Conservation (phyloP, 2,888 invertebrate species). For the Dyspetes luteomarginatus region DNA sequence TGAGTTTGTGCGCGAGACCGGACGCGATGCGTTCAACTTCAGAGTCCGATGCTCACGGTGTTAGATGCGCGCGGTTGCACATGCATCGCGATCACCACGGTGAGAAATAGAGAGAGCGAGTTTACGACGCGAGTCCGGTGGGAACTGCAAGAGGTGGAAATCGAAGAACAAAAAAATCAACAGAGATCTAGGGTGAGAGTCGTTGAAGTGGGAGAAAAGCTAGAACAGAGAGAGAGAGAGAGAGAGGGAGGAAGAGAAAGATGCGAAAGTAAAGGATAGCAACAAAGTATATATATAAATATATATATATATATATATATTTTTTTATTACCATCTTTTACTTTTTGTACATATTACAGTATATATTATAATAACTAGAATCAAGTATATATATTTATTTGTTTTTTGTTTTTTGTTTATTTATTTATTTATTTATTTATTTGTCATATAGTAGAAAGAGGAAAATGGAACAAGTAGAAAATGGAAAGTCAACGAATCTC, state of each 20-base stretch:
- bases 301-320: not conserved
- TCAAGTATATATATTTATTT: no score
- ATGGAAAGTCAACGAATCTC: not conserved
- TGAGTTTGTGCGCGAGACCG: slow-evolving; percentile 13
- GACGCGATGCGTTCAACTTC: slow-evolving; percentile 43
- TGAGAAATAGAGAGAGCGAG: slow-evolving; percentile 41
- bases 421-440: no score
- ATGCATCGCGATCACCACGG: slow-evolving; percentile 30
- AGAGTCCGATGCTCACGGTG: slow-evolving; percentile 34
- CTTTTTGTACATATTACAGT: no score
- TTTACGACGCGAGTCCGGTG: slow-evolving; percentile 9
- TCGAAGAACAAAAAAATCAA: slow-evolving; percentile 53
- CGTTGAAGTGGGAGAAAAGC: slow-evolving; percentile 31
- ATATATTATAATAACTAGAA: no score
- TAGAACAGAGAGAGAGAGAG: not conserved
- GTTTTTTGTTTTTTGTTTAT: no score
- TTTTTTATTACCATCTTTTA: not conserved
- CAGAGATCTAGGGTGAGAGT: slow-evolving; percentile 58
- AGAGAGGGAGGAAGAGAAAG: not conserved
- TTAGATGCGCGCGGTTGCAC: slow-evolving; percentile 37
- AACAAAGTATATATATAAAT: no score
- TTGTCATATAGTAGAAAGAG: not conserved
- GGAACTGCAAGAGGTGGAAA: slow-evolving; percentile 46
- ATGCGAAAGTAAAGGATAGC: slow-evolving; percentile 14
- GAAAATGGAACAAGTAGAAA: not conserved